Evolutionary conservation across 2,113 vertebrate species (phyloP), one percentile per base, ranked within the genome.

Genomic region (Solea solea): DNA sequence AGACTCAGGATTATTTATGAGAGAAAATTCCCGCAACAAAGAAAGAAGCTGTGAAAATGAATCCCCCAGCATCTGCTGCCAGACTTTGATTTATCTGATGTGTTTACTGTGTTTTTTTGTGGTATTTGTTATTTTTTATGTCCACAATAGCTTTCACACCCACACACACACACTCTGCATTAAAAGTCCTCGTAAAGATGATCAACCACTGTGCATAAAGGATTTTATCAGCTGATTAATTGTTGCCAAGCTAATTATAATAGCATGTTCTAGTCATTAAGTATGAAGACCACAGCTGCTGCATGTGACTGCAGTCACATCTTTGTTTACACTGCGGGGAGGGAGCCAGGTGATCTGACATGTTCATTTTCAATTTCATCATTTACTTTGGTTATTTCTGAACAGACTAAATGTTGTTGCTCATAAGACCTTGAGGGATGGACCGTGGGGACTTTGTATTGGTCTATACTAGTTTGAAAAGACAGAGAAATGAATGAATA

Each of bases 1-100:
- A 73, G 56, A 61, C 64, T 79, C 45, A 78, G 64, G 72, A 51
- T 69, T 78, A 77, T 81, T 66, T 79, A 25, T 65, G 16, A 27
- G n/a, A 55, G 13, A 57, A 53, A 48, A 21, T 21, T 21, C 21
- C 21, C 21, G 44, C 14, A 34, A 50, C 21, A 49, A 39, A 54
- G 16, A 53, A 45, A 16, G 34, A 46, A 15, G 40, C 27, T 21
- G 4, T 52, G n/a, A 14, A 63, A 69, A 84, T 85, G 53, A 45
- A 71, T 86, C 56, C 73, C 54, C 42, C 9, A 41, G 34, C 57
- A 70, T 69, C 69, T 75, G 40, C 51, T 62, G 54, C 55, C 64
- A 13, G 41, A 51, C 53, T 64, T 50, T 76, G 61, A 76, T 79
- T 86, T 66, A 85, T 81, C 59, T n/a, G 14, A 40, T 28, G 49